These are phyloP conservation scores for Argentina silus DNA, from an alignment of 2,797 vertebrate genomes.

Conservation along the genomic window DNA sequence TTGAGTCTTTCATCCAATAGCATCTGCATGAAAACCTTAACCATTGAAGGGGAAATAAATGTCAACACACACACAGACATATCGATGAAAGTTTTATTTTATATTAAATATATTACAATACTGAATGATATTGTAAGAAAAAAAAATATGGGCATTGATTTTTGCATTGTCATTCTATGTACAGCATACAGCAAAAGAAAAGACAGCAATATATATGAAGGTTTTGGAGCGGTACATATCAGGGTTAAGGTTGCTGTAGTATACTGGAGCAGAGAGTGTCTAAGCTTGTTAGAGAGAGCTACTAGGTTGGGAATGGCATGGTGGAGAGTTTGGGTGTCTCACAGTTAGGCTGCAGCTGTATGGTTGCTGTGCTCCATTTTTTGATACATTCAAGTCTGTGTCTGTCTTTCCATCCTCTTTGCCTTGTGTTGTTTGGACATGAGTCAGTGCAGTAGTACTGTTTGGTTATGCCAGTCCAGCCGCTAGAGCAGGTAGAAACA, in stretches of 20 bases:
- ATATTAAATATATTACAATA: conserved; percentile 90
- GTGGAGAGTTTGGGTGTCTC: conserved; percentile 19
- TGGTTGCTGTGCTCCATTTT: conserved; percentile 45
- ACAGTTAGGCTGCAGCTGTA: conserved; percentile 6
- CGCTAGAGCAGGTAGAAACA: conserved; percentile 12
- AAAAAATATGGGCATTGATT: conserved; percentile 71
- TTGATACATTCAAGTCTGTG: conserved; percentile 70
- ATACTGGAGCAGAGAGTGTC: conserved; percentile 43
- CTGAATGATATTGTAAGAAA: conserved; percentile 78
- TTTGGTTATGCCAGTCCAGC: conserved; percentile 22
- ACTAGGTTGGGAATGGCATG: conserved; percentile 43
- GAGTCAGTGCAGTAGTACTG: conserved; percentile 25
- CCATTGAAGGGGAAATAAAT: neutral
- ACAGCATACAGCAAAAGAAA: conserved; percentile 73
- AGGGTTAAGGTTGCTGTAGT: conserved; percentile 31
- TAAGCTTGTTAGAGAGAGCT: conserved; percentile 24
- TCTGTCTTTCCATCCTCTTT: conserved; percentile 32
- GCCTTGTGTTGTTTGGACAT: conserved; percentile 8
- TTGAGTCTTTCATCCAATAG: no score
- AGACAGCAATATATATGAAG: conserved; percentile 57
- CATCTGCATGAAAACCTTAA: no score
- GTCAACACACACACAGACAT: conserved; percentile 39
- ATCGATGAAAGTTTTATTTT: conserved; percentile 86
- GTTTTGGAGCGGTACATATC: conserved; percentile 44
- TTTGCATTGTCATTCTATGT: conserved; percentile 78